These are phyloP conservation scores for Eremobia ochroleuca DNA, from an alignment of 2,888 invertebrate genomes.

Conservation along the genomic window DNA sequence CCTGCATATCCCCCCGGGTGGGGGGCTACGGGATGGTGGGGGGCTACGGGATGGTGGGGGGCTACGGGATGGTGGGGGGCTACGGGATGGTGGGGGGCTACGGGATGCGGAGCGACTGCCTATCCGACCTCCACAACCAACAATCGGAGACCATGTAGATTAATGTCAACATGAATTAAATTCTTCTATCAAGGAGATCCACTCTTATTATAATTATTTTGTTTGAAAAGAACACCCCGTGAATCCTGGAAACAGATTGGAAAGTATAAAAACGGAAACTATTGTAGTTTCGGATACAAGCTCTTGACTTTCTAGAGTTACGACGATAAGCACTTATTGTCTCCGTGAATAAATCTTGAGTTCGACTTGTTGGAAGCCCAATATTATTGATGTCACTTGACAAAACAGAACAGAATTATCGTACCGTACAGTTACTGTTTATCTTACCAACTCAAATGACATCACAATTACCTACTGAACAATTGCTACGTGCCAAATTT, in stretches of 20 bases:
- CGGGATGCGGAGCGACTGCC: neutral
- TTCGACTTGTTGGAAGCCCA: constrained; percentile 26
- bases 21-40: no score
- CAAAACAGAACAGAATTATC: neutral
- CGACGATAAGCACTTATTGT: constrained; percentile 47
- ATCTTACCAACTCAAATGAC: neutral
- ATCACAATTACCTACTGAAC: neutral
- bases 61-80: no score
- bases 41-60: no score
- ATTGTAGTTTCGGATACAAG: constrained; percentile 37
- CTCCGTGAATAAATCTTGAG: constrained; percentile 48
- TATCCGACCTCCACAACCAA: neutral
- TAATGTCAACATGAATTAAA: neutral
- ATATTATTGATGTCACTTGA: constrained; percentile 14
- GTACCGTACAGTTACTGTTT: neutral
- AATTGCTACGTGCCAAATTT: neutral
- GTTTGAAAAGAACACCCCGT: constrained; percentile 23
- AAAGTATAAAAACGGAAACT: constrained; percentile 33
- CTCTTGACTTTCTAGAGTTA: constrained; percentile 44
- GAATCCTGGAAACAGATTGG: constrained; percentile 36
- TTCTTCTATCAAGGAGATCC: constrained; percentile 3
- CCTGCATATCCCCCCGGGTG: no score
- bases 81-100: no score
- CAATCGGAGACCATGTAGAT: neutral
- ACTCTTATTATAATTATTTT: neutral